These are phyloP conservation scores for Drosophila mayaguana DNA, from an alignment of 2,888 invertebrate species.

Conservation along the genomic window DNA sequence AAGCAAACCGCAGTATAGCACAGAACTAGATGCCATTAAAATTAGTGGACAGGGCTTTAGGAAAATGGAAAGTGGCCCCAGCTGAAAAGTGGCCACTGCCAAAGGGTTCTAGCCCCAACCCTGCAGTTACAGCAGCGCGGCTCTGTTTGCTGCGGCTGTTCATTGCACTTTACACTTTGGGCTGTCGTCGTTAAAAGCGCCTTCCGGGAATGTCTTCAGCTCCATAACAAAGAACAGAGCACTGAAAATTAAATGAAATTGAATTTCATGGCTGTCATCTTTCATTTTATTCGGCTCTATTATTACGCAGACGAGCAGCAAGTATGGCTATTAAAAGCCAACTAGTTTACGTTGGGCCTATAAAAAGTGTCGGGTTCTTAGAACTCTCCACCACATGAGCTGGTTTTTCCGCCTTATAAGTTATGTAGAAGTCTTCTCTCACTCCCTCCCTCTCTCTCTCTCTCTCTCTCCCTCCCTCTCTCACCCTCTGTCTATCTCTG, in stretches of 20 bases:
- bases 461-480: not conserved
- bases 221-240: constrained; percentile 6
- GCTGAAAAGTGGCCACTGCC: not conserved
- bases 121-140: constrained; percentile 2
- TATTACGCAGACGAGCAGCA: constrained; percentile 59
- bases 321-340: constrained; percentile 60
- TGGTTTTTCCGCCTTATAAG: constrained; percentile 61
- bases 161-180: constrained; percentile 60
- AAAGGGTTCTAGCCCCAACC: constrained; percentile 31
- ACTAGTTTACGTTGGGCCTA: constrained; percentile 68
- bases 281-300: constrained; percentile 30
- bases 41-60: constrained; percentile 29
- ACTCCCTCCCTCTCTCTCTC: not conserved
- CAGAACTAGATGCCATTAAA: constrained; percentile 35
- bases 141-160: constrained; percentile 15
- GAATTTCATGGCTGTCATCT: constrained; percentile 68
- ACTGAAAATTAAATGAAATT: constrained; percentile 59
- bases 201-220: constrained; percentile 59
- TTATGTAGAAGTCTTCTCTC: not conserved
- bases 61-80: constrained; percentile 51
- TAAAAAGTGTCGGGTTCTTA: constrained; percentile 68
- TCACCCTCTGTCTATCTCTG: no score
- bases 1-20: not conserved
- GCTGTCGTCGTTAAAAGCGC: constrained; percentile 15
- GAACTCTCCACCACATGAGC: constrained; percentile 52